Conservation (phyloP, 2,797 vertebrate genomes). For the Arrhamphus sclerolepis region DNA sequence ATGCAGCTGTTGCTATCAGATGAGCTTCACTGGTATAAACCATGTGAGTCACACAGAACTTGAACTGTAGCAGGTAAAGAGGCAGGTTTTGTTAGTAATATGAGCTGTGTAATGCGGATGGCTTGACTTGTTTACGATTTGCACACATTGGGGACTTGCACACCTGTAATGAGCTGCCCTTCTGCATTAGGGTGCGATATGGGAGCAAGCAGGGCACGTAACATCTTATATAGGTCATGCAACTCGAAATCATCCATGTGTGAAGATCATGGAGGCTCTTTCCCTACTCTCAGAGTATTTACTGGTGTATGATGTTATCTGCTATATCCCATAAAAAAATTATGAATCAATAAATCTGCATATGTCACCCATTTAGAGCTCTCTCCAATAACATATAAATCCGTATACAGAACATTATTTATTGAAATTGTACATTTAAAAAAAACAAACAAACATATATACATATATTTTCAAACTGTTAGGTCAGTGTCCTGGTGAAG, state of each 20-base stretch:
- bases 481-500: not conserved
- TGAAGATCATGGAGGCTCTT: slow-evolving; percentile 80
- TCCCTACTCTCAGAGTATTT: slow-evolving; percentile 51
- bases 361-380: not conserved
- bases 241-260: slow-evolving; percentile 82
- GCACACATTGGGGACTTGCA: slow-evolving; percentile 40
- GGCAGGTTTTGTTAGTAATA: slow-evolving; percentile 64
- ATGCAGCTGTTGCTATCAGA: slow-evolving; percentile 29
- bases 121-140: slow-evolving; percentile 54
- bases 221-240: slow-evolving; percentile 85
- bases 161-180: slow-evolving; percentile 80
- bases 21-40: slow-evolving; percentile 40
- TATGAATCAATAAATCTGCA: not conserved
- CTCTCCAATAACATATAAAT: not conserved
- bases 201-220: slow-evolving; percentile 79
- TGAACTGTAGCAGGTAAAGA: slow-evolving; percentile 63
- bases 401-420: no score
- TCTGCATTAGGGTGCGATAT: slow-evolving; percentile 74
- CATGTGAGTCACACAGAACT: slow-evolving; percentile 53
- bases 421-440: no score
- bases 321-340: not conserved
- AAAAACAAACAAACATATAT: no score
- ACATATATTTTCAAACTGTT: not conserved
- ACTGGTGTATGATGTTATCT: slow-evolving; percentile 46
- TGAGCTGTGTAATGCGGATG: slow-evolving; percentile 54